A percentile compares a stretch with the other conserved stretches of the same genome.
phyloP scores from a whole-genome alignment of 1,140 invertebrate genomes.

The Macrocentrus cingulum region DNA sequence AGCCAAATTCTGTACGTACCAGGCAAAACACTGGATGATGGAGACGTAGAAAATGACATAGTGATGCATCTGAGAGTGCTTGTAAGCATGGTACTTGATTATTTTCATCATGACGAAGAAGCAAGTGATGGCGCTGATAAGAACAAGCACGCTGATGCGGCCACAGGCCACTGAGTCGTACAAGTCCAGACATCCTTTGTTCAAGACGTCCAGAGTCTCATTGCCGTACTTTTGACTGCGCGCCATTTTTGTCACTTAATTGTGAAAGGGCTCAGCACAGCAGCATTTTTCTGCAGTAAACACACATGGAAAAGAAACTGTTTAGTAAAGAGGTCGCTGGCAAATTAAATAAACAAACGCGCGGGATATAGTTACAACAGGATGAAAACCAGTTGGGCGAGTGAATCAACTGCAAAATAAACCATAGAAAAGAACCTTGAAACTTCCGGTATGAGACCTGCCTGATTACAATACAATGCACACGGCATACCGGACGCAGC shows the following conservation, averaged over 20 bases:
- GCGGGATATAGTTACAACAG: too few relatives aligned
- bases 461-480: too few relatives aligned
- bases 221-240: conserved; percentile 46
- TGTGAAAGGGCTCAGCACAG: too few relatives aligned
- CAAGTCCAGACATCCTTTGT: conserved; percentile 56
- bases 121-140: conserved; percentile 53
- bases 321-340: too few relatives aligned
- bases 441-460: too few relatives aligned
- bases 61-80: conserved; percentile 59
- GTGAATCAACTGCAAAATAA: too few relatives aligned
- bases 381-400: too few relatives aligned
- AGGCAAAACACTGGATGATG: conserved; percentile 55
- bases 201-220: conserved; percentile 53
- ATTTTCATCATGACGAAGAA: conserved; percentile 57
- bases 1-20: conserved; percentile 51
- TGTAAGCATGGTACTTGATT: conserved; percentile 55
- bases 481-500: too few relatives aligned
- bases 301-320: too few relatives aligned
- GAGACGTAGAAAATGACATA: conserved; percentile 61
- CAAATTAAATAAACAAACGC: too few relatives aligned
- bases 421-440: too few relatives aligned
- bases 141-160: conserved; percentile 56
- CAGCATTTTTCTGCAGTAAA: too few relatives aligned
- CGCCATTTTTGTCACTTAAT: conserved; percentile 22
- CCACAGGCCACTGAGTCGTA: conserved; percentile 59